A percentile compares a stretch with the other conserved stretches of the same genome.
Conservation (phyloP, 2,888 invertebrate genomes). For the Clistopyga incitator region DNA sequence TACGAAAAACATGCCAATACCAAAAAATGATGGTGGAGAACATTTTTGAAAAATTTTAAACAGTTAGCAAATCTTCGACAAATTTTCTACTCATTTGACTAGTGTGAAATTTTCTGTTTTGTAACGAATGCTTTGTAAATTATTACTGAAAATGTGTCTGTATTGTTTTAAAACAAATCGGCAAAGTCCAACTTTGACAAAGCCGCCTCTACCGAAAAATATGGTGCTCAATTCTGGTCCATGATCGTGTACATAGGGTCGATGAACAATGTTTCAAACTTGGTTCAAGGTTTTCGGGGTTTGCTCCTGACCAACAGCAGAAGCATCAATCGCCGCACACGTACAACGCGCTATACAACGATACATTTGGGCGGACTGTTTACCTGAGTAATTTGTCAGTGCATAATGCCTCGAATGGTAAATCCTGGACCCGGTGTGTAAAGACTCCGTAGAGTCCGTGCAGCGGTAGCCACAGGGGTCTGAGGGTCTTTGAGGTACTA, state of each 20-base stretch:
- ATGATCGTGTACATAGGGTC: neutral
- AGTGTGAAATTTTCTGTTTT: too few relatives aligned
- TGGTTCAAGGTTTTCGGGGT: neutral
- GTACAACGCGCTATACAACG: slow-evolving; percentile 10
- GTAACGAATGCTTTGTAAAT: too few relatives aligned
- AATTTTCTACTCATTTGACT: too few relatives aligned
- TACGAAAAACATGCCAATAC: too few relatives aligned
- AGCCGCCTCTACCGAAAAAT: too few relatives aligned
- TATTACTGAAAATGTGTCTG: too few relatives aligned
- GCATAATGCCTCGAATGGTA: slow-evolving; percentile 74
- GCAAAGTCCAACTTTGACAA: too few relatives aligned
- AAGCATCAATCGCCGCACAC: neutral
- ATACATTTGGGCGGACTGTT: slow-evolving; percentile 78
- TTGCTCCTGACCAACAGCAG: neutral
- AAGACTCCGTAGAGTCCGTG: slow-evolving; percentile 41
- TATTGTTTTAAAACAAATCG: too few relatives aligned
- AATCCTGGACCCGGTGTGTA: slow-evolving; percentile 69
- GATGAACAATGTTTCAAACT: neutral
- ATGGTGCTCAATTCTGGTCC: too few relatives aligned
- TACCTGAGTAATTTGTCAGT: slow-evolving; percentile 82
- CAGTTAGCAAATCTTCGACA: too few relatives aligned
- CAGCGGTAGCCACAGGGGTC: slow-evolving; percentile 23
- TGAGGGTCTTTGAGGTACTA: slow-evolving; percentile 10
- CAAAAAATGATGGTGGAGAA: too few relatives aligned
- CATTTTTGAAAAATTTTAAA: too few relatives aligned